A percentile compares a stretch with the other conserved stretches of the same genome.
phyloP scores from a whole-genome alignment of 2,888 invertebrate species.

The Nephrotoma flavescens region DNA sequence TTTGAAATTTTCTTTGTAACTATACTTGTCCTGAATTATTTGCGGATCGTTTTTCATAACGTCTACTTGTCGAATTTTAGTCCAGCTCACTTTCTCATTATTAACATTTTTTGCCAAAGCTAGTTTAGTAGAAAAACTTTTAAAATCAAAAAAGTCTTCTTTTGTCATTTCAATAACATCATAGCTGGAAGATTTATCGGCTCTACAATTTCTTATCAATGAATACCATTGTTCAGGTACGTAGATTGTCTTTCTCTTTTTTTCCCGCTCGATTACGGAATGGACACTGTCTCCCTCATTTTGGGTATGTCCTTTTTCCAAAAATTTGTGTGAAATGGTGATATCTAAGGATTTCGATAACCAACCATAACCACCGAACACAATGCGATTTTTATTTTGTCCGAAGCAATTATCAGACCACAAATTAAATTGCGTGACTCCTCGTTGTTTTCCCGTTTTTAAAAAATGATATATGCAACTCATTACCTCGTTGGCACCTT shows the following conservation, averaged over 20 bases:
- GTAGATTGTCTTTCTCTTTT: slow-evolving; percentile 12
- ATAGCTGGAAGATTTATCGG: background rate
- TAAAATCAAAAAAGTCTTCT: background rate
- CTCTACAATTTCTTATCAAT: too few relatives aligned
- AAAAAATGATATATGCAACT: background rate
- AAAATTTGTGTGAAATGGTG: slow-evolving; percentile 16
- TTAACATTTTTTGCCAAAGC: background rate
- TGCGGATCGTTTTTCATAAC: background rate
- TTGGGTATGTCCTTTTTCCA: slow-evolving; percentile 7
- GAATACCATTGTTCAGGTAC: too few relatives aligned
- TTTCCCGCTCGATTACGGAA: slow-evolving; percentile 15
- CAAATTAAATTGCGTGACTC: slow-evolving; percentile 15
- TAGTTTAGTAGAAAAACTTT: background rate
- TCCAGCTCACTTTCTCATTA: background rate
- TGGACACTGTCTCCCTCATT: slow-evolving; percentile 11
- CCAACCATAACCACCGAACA: slow-evolving; percentile 16
- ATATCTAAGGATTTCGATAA: slow-evolving; percentile 14
- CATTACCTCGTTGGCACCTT: background rate
- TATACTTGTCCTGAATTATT: background rate
- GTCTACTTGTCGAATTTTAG: background rate
- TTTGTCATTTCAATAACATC: background rate
- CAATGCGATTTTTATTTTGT: slow-evolving; percentile 17
- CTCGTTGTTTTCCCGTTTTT: slow-evolving; percentile 7
- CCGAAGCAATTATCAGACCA: slow-evolving; percentile 19
- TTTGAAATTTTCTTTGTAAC: background rate